phyloP scores from a whole-genome alignment of 2,113 vertebrate species.

The Calypte anna region DNA sequence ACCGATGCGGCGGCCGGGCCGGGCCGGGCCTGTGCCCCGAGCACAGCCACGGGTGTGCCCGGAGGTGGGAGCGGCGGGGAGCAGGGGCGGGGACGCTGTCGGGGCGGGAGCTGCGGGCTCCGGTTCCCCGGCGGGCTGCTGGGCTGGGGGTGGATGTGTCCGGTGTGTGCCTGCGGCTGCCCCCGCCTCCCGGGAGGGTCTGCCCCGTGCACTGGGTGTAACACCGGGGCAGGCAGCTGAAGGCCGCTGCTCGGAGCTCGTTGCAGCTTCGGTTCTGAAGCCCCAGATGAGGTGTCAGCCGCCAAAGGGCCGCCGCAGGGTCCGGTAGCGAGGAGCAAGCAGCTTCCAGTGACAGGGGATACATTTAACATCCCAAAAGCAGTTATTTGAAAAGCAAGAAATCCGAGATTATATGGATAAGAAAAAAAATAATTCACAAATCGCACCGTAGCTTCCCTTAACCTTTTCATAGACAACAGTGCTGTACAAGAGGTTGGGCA shows the following conservation, averaged over 20 bases:
- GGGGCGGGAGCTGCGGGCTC: not conserved
- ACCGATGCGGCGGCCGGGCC: not conserved
- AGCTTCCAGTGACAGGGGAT: not conserved
- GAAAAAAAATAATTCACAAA: not conserved
- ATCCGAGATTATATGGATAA: not conserved
- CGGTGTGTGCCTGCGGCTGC: not conserved
- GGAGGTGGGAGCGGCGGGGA: not conserved
- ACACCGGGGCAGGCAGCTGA: rapidly evolving
- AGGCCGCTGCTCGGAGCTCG: not conserved
- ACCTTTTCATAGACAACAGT: rapidly evolving
- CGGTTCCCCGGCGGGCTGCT: not conserved
- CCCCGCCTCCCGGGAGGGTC: too few relatives aligned
- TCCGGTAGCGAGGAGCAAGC: rapidly evolving
- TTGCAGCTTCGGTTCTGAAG: not conserved
- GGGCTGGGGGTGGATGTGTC: not conserved
- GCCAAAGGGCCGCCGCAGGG: rapidly evolving
- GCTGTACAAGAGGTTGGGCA: not conserved
- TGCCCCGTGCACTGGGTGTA: too few relatives aligned
- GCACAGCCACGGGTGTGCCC: not conserved
- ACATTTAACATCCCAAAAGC: rapidly evolving
- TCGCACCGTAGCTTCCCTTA: not conserved
- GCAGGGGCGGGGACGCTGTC: not conserved
- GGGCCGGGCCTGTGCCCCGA: not conserved
- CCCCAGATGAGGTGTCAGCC: rapidly evolving
- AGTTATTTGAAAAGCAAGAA: rapidly evolving